These are phyloP conservation scores for Fregetta grallaria DNA, from an alignment of 2,113 vertebrate species.

Conservation along the genomic window DNA sequence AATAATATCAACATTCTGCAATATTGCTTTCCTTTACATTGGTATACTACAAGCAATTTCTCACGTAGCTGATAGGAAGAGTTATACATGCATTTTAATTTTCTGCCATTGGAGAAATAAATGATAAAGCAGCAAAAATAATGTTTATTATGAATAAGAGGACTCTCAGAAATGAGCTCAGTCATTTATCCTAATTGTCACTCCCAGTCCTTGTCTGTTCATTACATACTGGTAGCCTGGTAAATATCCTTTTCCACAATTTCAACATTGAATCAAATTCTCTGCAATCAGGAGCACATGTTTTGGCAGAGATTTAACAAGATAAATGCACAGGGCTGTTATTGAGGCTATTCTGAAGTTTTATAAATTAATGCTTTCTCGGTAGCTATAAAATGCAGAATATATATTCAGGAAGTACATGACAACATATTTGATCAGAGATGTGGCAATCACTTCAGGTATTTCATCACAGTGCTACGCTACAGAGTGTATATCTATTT, in stretches of 20 bases:
- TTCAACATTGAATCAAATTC: background rate
- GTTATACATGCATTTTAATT: background rate
- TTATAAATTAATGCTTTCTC: slow-evolving; percentile 5
- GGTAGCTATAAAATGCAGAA: background rate
- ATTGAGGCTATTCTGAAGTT: background rate
- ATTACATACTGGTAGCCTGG: background rate
- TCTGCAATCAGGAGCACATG: background rate
- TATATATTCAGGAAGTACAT: background rate
- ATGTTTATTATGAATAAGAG: background rate
- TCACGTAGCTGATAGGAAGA: background rate
- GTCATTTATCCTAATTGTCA: background rate
- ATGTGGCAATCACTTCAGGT: background rate
- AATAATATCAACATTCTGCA: background rate
- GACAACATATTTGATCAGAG: background rate
- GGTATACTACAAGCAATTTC: background rate
- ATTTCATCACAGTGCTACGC: background rate
- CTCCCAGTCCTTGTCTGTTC: background rate
- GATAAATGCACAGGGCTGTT: background rate
- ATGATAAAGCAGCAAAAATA: background rate
- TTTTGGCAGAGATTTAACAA: slow-evolving; percentile 31
- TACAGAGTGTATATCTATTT: background rate
- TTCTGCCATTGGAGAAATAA: background rate
- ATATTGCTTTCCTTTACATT: background rate
- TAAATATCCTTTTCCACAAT: background rate
- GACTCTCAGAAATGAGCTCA: background rate